A percentile compares a stretch with the other conserved stretches of the same genome.
phyloP scores from a whole-genome alignment of 2,888 invertebrate species.

The Chloroclystis v-ata region DNA sequence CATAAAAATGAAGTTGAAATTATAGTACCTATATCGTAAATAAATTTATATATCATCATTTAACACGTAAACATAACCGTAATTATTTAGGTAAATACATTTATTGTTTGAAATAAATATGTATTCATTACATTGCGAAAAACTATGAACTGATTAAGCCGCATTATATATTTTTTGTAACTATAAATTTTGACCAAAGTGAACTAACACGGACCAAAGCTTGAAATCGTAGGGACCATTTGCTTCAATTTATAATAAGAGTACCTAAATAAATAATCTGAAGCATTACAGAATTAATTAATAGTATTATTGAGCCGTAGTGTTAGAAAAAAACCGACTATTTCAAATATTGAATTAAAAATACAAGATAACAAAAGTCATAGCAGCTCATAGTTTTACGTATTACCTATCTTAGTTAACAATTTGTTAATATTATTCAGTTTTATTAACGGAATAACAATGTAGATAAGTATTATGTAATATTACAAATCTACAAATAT shows the following conservation, averaged over 20 bases:
- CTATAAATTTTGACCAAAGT: too few species aligned
- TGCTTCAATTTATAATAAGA: too few species aligned
- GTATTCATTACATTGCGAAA: slow-evolving; percentile 5
- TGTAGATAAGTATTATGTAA: slow-evolving; percentile 18
- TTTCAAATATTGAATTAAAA: too few species aligned
- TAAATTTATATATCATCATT: slow-evolving; percentile 26
- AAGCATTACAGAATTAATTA: too few species aligned
- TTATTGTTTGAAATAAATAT: background rate
- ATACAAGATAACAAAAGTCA: too few species aligned
- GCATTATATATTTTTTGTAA: too few species aligned
- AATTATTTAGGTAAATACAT: slow-evolving; percentile 4
- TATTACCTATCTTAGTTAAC: slow-evolving; percentile 29
- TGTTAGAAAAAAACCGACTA: too few species aligned
- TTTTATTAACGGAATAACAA: slow-evolving; percentile 30
- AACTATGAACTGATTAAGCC: slow-evolving; percentile 1
- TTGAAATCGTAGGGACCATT: too few species aligned
- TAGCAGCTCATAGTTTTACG: slow-evolving; percentile 37
- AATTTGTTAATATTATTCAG: slow-evolving; percentile 17
- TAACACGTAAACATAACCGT: background rate
- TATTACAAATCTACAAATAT: slow-evolving; percentile 41
- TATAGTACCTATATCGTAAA: slow-evolving; percentile 61
- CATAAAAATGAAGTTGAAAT: slow-evolving; percentile 59
- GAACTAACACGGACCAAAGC: too few species aligned
- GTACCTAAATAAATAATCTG: too few species aligned
- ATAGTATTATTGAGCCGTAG: too few species aligned